Conservation (phyloP, 2,888 invertebrate genomes). For the Adineta ricciae region DNA sequence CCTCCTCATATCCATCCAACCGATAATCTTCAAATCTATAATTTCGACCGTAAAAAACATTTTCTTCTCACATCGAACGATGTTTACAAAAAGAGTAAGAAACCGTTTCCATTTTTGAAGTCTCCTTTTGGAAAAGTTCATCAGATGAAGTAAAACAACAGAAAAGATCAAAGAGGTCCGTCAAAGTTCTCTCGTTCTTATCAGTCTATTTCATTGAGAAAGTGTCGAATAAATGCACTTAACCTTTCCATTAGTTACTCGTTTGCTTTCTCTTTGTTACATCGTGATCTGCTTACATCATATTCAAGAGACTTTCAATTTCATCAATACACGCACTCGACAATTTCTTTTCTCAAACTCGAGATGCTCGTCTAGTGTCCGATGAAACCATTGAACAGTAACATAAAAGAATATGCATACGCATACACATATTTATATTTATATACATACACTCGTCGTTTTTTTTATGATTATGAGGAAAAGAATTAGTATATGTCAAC, state of each 20-base stretch:
- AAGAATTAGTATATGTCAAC: not conserved
- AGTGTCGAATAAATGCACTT: not conserved
- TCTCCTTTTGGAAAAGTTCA: too few relatives aligned
- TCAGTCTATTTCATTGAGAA: not conserved
- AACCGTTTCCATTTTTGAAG: too few relatives aligned
- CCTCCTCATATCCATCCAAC: not conserved
- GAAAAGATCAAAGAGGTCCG: not conserved
- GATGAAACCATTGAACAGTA: not conserved
- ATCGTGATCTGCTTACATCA: not conserved
- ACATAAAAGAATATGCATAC: not conserved
- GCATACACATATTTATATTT: not conserved
- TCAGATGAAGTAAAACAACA: not conserved
- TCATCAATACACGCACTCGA: not conserved
- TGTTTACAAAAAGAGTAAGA: not conserved
- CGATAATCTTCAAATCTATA: not conserved
- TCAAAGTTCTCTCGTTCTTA: not conserved
- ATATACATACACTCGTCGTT: not conserved
- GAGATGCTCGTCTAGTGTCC: not conserved
- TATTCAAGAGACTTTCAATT: not conserved
- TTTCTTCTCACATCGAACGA: not conserved
- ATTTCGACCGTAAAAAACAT: not conserved
- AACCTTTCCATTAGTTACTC: not conserved
- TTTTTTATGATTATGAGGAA: not conserved
- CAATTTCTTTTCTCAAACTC: not conserved
- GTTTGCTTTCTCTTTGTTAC: not conserved